These are phyloP conservation scores for Pilophorus perplexus DNA, from an alignment of 2,888 invertebrate genomes.

Conservation along the genomic window DNA sequence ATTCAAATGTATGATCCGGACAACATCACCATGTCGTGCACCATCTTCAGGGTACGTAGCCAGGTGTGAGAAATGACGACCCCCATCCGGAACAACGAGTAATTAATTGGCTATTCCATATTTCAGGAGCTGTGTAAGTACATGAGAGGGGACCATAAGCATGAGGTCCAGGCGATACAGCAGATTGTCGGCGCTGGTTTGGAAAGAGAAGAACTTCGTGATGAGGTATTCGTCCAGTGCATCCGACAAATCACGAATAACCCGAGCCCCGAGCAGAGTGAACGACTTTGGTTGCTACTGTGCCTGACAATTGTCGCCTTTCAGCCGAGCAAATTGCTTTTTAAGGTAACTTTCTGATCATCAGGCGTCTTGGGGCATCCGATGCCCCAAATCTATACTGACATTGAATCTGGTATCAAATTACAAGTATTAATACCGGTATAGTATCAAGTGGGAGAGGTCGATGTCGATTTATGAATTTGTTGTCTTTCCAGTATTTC, in stretches of 20 bases:
- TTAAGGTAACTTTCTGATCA: slow-evolving; percentile 57
- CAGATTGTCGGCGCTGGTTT: slow-evolving; percentile 81
- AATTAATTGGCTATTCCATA: neutral
- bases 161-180: slow-evolving; percentile 80
- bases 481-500: slow-evolving; percentile 65
- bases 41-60: slow-evolving; percentile 77
- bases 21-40: slow-evolving; percentile 84
- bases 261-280: slow-evolving; percentile 77
- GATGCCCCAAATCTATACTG: too few relatives aligned
- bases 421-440: too few relatives aligned
- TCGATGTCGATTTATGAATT: too few relatives aligned
- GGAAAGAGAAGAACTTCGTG: slow-evolving; percentile 85
- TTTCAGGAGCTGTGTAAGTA: slow-evolving; percentile 83
- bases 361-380: too few relatives aligned
- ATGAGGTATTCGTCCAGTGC: slow-evolving; percentile 87
- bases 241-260: slow-evolving; percentile 87
- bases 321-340: slow-evolving; percentile 79
- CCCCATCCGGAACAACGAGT: neutral
- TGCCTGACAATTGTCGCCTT: slow-evolving; percentile 89
- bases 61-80: too few relatives aligned
- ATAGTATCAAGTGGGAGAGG: too few relatives aligned
- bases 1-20: slow-evolving; percentile 94
- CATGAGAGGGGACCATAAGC: slow-evolving; percentile 77
- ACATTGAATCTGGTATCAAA: too few relatives aligned
- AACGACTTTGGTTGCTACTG: slow-evolving; percentile 83